Conservation (phyloP, 1,140 invertebrate species). For the Lordiphosa clarofinis region DNA sequence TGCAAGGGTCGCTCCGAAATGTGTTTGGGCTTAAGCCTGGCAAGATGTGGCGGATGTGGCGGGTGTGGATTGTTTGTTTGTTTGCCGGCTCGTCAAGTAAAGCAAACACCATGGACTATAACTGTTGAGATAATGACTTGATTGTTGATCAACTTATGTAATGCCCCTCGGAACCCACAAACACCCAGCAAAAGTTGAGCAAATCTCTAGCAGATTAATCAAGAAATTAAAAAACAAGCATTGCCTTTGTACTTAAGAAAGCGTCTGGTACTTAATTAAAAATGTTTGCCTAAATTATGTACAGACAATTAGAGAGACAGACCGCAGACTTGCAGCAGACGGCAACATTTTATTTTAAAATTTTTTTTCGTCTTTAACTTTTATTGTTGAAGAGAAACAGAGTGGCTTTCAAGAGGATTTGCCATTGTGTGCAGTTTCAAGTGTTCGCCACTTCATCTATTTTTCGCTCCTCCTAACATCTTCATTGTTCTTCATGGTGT, state of each 20-base stretch:
- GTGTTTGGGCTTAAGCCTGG: constrained; percentile 30
- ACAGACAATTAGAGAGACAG: constrained; percentile 58
- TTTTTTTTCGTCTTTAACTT: constrained; percentile 17
- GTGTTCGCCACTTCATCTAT: constrained; percentile 28
- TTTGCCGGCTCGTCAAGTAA: constrained; percentile 16
- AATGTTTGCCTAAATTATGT: constrained; percentile 60
- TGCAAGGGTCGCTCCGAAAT: constrained; percentile 13
- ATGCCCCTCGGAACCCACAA: constrained; percentile 5
- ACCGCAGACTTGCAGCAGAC: constrained; percentile 22
- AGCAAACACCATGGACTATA: constrained; percentile 16
- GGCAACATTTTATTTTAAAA: constrained; percentile 36
- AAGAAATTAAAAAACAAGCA: constrained; percentile 37
- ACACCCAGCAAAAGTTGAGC: constrained; percentile 18
- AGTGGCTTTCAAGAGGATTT: constrained; percentile 17
- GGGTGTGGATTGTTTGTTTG: constrained; percentile 35
- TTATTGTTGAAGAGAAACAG: constrained; percentile 40
- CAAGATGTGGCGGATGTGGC: constrained; percentile 45
- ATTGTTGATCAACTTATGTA: constrained; percentile 12
- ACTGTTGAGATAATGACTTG: constrained; percentile 8
- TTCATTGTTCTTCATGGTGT: constrained; percentile 36
- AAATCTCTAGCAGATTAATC: constrained; percentile 42
- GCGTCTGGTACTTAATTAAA: constrained; percentile 51
- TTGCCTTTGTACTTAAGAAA: constrained; percentile 22
- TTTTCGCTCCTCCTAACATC: constrained; percentile 23
- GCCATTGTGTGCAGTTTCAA: constrained; percentile 28